Percentiles rank a stretch among this genome's conserved stretches.
These are phyloP conservation scores for Cryptops parisi DNA, from an alignment of 2,888 invertebrate species.

Conservation along the genomic window DNA sequence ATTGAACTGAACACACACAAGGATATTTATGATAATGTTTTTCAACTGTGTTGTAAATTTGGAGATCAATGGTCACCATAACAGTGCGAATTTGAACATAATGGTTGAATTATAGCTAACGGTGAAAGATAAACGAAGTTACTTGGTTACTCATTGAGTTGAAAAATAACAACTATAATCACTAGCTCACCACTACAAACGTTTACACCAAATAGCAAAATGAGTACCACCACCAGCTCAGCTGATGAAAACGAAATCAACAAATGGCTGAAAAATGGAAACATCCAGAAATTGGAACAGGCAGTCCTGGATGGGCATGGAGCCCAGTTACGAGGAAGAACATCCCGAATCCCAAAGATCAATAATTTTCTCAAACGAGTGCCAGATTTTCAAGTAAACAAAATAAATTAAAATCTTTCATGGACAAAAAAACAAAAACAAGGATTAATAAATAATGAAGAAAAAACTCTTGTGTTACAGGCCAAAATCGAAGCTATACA, in stretches of 20 bases:
- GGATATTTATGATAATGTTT: no score
- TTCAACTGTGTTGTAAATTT: no score
- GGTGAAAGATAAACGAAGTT: no score
- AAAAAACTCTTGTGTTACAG: constrained; percentile 34
- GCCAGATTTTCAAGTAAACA: constrained; percentile 31
- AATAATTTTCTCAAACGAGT: constrained; percentile 32
- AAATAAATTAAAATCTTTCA: constrained; percentile 1
- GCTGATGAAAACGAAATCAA: constrained; percentile 29
- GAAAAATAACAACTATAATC: not conserved
- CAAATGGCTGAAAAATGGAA: constrained; percentile 33
- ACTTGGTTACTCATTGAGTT: no score
- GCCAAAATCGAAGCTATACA: constrained; percentile 81
- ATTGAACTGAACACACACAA: no score
- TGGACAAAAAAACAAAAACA: constrained; percentile 22
- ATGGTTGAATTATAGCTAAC: no score
- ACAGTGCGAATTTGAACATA: no score
- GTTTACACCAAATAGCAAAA: constrained; percentile 3
- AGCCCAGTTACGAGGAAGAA: constrained; percentile 31
- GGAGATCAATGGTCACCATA: no score
- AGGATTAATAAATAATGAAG: constrained; percentile 25
- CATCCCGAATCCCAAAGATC: constrained; percentile 27
- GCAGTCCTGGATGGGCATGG: constrained; percentile 34
- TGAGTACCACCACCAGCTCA: not conserved
- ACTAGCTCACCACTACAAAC: not conserved
- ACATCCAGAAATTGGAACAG: constrained; percentile 32